These are phyloP conservation scores for Mormyrus iriodes DNA, from an alignment of 2,113 vertebrate species.

Conservation along the genomic window DNA sequence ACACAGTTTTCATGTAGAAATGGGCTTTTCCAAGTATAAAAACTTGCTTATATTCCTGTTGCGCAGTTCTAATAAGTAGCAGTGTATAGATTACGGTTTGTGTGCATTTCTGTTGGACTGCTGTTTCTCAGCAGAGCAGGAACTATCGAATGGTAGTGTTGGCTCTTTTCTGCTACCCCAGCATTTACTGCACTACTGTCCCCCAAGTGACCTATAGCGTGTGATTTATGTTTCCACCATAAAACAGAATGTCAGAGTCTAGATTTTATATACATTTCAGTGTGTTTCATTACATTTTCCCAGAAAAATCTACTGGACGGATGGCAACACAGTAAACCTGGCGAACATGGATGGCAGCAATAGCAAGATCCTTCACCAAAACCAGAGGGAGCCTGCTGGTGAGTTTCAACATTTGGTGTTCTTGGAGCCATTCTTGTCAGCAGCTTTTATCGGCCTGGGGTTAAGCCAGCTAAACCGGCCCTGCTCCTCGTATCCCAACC, in stretches of 20 bases:
- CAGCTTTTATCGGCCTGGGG: neutral
- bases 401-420: conserved; percentile 41
- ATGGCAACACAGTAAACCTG: conserved; percentile 93
- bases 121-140: neutral
- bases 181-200: neutral
- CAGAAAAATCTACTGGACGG: conserved; percentile 95
- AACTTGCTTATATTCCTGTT: neutral
- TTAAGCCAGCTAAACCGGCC: neutral
- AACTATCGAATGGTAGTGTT: neutral
- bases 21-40: neutral
- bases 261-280: neutral
- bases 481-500: neutral
- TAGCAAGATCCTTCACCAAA: conserved; percentile 94
- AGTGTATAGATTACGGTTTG: neutral
- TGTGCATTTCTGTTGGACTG: neutral
- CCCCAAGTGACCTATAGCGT: neutral
- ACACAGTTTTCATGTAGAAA: neutral
- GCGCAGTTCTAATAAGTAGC: neutral
- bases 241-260: neutral
- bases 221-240: neutral
- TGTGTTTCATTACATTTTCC: conserved; percentile 10
- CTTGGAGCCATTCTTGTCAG: neutral
- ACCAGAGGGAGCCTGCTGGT: conserved; percentile 93
- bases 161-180: neutral
- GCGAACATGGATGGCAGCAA: conserved; percentile 98